These are phyloP conservation scores for Auanema sp. DNA, from an alignment of 2,888 invertebrate genomes.

Conservation along the genomic window DNA sequence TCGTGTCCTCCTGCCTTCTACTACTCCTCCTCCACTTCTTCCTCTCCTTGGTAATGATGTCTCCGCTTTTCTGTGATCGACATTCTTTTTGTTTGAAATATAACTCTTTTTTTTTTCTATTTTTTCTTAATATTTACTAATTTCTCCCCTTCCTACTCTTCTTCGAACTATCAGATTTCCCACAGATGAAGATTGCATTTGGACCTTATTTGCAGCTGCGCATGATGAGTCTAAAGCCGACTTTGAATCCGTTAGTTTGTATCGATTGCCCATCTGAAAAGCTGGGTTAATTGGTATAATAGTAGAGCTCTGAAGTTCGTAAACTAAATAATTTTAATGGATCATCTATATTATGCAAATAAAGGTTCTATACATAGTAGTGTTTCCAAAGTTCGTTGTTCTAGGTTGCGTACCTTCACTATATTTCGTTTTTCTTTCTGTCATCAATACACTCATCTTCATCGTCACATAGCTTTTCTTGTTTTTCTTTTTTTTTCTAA, in stretches of 20 bases:
- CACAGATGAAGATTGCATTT: too few species aligned
- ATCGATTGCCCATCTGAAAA: not conserved
- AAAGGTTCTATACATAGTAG: too few species aligned
- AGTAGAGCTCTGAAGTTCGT: not conserved
- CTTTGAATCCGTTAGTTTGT: constrained; percentile 1
- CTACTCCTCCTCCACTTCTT: not conserved
- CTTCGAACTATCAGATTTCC: too few species aligned
- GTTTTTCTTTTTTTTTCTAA: not conserved
- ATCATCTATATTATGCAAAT: too few species aligned
- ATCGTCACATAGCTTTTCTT: not conserved
- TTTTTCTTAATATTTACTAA: not conserved
- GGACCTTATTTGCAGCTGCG: too few species aligned
- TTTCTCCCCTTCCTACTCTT: not conserved
- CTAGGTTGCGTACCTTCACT: not conserved
- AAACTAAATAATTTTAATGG: too few species aligned
- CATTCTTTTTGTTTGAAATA: constrained; percentile 3
- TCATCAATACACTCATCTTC: not conserved
- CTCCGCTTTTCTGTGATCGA: not conserved
- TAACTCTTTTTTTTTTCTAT: not conserved
- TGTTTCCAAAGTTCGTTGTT: too few species aligned
- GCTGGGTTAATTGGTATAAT: constrained; percentile 11
- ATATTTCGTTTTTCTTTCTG: not conserved
- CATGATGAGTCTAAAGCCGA: too few species aligned
- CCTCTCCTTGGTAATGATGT: constrained; percentile 2
- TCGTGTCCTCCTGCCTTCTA: constrained; percentile 3